phyloP scores from a whole-genome alignment of 2,888 invertebrate genomes.

The Mechanitis messenoides region DNA sequence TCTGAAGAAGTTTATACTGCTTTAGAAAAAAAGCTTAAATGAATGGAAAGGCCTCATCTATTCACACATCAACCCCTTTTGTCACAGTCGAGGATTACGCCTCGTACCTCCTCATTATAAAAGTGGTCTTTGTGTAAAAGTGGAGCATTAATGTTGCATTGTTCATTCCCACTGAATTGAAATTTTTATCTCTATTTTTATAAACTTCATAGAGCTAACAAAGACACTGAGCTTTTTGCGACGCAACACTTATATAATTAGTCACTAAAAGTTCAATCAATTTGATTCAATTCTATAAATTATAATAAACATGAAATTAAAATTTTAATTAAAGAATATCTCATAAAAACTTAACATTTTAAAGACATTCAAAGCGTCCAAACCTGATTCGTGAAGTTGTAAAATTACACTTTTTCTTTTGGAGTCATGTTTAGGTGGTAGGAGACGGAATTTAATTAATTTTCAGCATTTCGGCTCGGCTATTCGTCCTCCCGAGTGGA shows the following conservation, averaged over 20 bases:
- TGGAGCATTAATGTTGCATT: conserved; percentile 24
- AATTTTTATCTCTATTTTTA: conserved; percentile 12
- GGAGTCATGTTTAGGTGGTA: conserved; percentile 51
- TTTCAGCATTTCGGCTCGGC: conserved; percentile 57
- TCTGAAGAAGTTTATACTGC: conserved; percentile 6
- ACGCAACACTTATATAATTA: too few species aligned
- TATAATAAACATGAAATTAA: too few species aligned
- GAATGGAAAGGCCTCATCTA: conserved; percentile 25
- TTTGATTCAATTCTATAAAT: too few species aligned
- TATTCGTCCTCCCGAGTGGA: conserved; percentile 61
- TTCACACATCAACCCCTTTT: conserved; percentile 28
- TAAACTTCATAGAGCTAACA: neutral
- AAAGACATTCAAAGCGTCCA: conserved; percentile 4
- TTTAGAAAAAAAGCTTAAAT: conserved; percentile 23
- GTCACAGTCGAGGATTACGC: conserved; percentile 25
- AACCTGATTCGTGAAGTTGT: conserved; percentile 17
- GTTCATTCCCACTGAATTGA: conserved; percentile 20
- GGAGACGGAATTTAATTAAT: conserved; percentile 65
- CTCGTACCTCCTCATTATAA: conserved; percentile 27
- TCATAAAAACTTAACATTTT: neutral
- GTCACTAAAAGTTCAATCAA: too few species aligned
- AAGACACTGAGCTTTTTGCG: too few species aligned
- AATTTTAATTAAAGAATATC: neutral
- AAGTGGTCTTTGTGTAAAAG: conserved; percentile 27
- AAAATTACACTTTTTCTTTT: conserved; percentile 37